Evolutionary conservation across 1,140 invertebrate genomes (phyloP), one percentile per base, ranked within the genome.

Genomic region (Phymastichus coffea): DNA sequence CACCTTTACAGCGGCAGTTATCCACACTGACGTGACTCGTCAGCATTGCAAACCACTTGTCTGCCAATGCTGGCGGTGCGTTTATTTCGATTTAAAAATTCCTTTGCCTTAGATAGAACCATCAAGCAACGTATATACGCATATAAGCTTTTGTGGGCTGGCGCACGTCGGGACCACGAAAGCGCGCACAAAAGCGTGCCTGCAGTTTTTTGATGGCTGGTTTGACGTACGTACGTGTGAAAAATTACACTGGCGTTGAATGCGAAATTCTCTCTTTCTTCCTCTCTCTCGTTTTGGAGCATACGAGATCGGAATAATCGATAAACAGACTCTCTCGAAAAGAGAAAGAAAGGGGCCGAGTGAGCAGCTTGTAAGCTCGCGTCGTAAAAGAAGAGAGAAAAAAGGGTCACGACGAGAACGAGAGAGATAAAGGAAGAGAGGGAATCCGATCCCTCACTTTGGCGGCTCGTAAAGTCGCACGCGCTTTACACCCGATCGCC

Each of bases 371-470:
- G 46, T 41, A 49, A 48, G 28, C 54, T 38, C 14, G 44, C 56
- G 8, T 7, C 56, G 47, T 51, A 58, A 58, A 54, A 57, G 51
- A 47, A 49, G 37, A 25, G 33, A 14, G 40, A 57, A 22, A 57
- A 57, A 40, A 57, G 12, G 17, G 53, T 17, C 38, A 56, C 10
- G 41, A 51, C 46, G 33, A 15, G n/a, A 26, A 15, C 14, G 10
- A 28, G 22, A 46, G 10, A 2, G 2, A 14, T 4, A 23, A 14
- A 28, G 15, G 17, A 57, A 57, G n/a, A n/a, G n/a, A n/a, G n/a
- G n/a, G n/a, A 57, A 57, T 57, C 55, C 46, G 55, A 57, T 57
- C 35, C 46, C 55, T 57, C 33, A 57, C 46, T 57, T 57, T 57
- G 46, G 33, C n/a, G 10, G 46, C 55, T 57, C 46, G 46, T 57